Evolutionary conservation across 2,113 vertebrate genomes (phyloP).

Genomic region (Tichodroma muraria): DNA sequence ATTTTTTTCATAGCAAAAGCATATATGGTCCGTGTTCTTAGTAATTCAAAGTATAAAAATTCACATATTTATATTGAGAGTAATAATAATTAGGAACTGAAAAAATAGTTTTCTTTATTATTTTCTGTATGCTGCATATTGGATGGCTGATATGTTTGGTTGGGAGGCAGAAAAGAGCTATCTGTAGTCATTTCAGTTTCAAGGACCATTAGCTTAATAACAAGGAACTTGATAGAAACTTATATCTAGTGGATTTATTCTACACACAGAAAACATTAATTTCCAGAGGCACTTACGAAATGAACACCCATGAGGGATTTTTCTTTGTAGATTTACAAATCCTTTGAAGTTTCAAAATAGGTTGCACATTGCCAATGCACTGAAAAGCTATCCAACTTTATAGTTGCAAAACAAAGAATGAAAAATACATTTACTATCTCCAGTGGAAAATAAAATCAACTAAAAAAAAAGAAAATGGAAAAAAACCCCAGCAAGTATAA

Average conservation of each 20-base stretch:
- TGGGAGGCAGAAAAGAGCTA: background rate
- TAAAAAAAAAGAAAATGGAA: background rate
- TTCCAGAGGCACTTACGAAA: background rate
- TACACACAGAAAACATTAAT: slow-evolving; percentile 13
- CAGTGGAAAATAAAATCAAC: background rate
- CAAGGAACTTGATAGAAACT: background rate
- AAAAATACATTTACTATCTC: background rate
- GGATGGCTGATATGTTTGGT: background rate
- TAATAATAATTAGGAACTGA: slow-evolving; percentile 7
- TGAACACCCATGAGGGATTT: background rate
- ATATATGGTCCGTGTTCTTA: background rate
- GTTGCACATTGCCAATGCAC: background rate
- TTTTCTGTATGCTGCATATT: background rate
- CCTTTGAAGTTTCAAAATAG: slow-evolving; percentile 10
- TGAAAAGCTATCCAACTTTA: background rate
- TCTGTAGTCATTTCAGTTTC: background rate
- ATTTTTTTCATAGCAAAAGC: background rate
- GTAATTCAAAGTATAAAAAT: slow-evolving; percentile 11
- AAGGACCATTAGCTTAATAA: background rate
- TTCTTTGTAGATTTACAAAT: background rate
- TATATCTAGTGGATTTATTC: background rate
- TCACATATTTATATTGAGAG: background rate
- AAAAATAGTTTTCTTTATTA: background rate
- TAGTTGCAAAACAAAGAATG: background rate
- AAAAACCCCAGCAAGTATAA: background rate